These are phyloP conservation scores for Lycocerus yunnanus DNA, from an alignment of 2,888 invertebrate genomes.

Conservation along the genomic window DNA sequence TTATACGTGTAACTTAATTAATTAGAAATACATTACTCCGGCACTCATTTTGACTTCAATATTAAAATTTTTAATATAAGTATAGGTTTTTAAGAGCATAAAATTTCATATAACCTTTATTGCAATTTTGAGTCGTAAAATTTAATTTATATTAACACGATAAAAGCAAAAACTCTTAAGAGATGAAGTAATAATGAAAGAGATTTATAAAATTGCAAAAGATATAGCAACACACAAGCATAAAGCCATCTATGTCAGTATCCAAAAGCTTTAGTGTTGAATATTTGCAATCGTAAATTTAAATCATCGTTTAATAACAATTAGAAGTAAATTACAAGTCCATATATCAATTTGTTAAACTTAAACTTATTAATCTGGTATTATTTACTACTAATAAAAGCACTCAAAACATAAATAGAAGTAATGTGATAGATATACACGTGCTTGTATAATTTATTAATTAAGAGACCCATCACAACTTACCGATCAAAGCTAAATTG, in stretches of 20 bases:
- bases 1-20: no score
- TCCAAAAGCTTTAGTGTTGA: not conserved
- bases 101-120: not conserved
- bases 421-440: not conserved
- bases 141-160: not conserved
- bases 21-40: no score
- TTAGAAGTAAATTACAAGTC: not conserved
- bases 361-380: not conserved
- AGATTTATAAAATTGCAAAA: not conserved
- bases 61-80: no score
- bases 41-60: no score
- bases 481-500: not conserved
- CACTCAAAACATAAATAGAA: not conserved
- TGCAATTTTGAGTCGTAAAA: not conserved
- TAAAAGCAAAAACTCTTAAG: not conserved
- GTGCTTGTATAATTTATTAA: not conserved
- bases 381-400: not conserved
- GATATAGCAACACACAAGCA: not conserved
- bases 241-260: not conserved
- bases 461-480: not conserved
- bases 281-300: not conserved
- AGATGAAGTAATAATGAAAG: not conserved
- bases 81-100: not conserved
- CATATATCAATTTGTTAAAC: not conserved
- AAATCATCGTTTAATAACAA: not conserved